phyloP scores from a whole-genome alignment of 35 echinoderm and acorn worm genomes.

The Eucidaris tribuloides region DNA sequence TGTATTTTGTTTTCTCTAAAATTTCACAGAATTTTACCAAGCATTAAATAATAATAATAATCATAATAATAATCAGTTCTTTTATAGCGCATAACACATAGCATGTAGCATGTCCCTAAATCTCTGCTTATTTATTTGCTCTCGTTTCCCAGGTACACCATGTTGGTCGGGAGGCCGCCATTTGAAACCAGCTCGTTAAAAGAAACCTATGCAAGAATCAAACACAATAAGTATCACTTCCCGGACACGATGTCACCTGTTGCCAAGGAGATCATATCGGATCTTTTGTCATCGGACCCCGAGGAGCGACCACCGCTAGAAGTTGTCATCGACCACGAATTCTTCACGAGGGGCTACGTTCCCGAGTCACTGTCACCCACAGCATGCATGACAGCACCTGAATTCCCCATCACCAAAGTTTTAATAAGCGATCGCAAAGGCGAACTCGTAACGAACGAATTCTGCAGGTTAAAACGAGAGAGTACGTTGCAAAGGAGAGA shows the following conservation, averaged over 20 bases:
- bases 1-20: not conserved
- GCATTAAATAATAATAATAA: not conserved
- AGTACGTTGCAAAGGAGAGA: constrained; percentile 83
- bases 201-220: constrained; percentile 90
- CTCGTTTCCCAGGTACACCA: constrained; percentile 79
- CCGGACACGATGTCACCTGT: constrained; percentile 61
- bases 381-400: constrained; percentile 63
- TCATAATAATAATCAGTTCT: not conserved
- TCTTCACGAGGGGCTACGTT: constrained; percentile 81
- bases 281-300: constrained; percentile 74
- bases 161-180: constrained; percentile 90
- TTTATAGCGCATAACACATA: too few species aligned
- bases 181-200: constrained; percentile 92
- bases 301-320: constrained; percentile 84
- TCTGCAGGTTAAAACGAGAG: constrained; percentile 77
- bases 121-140: not conserved
- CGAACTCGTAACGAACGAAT: constrained; percentile 76
- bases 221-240: constrained; percentile 80
- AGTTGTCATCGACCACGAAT: constrained; percentile 69
- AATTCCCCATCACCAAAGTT: constrained; percentile 85
- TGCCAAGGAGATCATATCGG: constrained; percentile 79
- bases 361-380: constrained; percentile 80
- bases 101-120: not conserved
- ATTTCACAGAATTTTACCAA: not conserved
- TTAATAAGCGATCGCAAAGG: constrained; percentile 80